Evolutionary conservation across 1,140 invertebrate genomes (phyloP).

Genomic region (Nixonia krombeini): DNA sequence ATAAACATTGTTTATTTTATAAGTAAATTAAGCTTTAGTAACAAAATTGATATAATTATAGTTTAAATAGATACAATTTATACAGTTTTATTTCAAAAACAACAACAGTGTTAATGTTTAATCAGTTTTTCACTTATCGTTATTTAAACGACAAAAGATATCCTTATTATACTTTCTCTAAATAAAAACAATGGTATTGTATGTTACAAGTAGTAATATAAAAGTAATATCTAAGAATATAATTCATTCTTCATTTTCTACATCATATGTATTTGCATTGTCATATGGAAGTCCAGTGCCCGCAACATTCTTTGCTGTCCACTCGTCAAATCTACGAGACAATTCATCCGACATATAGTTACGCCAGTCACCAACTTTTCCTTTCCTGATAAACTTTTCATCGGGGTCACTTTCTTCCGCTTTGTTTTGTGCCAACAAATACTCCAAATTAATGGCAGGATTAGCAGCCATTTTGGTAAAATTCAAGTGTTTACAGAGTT

Average conservation of each 20-base stretch:
- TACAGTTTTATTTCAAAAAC: too few relatives aligned
- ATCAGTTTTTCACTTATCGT: too few relatives aligned
- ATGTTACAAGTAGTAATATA: too few relatives aligned
- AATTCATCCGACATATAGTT: conserved; percentile 84
- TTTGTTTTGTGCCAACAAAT: conserved; percentile 73
- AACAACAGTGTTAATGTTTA: too few relatives aligned
- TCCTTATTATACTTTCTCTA: too few relatives aligned
- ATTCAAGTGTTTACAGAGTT: conserved; percentile 81
- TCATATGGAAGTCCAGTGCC: conserved; percentile 78
- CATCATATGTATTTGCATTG: not conserved
- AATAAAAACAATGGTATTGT: too few relatives aligned
- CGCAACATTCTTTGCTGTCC: conserved; percentile 78
- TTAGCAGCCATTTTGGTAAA: conserved; percentile 88
- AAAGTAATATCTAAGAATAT: too few relatives aligned
- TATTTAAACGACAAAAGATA: too few relatives aligned
- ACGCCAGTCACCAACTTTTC: conserved; percentile 87
- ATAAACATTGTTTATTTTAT: too few relatives aligned
- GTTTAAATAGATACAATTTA: too few relatives aligned
- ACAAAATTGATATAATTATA: too few relatives aligned
- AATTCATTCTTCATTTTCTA: conserved; percentile 33
- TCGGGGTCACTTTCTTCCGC: conserved; percentile 70
- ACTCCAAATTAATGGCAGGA: conserved; percentile 80
- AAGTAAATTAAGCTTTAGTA: too few relatives aligned
- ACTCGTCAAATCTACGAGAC: conserved; percentile 80
- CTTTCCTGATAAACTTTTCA: conserved; percentile 83